Conservation (phyloP, 2,888 invertebrate genomes). For the Leptinotarsa rubiginosa region DNA sequence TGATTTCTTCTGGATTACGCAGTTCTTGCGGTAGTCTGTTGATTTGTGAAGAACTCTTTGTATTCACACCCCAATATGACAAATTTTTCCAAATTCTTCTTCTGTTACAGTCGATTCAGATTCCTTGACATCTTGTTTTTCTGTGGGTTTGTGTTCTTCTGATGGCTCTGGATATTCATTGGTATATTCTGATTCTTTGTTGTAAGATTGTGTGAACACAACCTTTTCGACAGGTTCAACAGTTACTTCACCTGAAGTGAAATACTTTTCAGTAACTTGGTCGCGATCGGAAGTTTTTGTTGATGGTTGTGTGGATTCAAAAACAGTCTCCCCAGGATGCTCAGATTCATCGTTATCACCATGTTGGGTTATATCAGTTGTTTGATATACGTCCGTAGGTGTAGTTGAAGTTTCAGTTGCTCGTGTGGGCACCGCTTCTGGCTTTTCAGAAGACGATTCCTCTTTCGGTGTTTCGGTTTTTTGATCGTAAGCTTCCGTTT, state of each 20-base stretch:
- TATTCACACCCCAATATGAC: no score
- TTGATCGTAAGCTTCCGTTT: constrained; percentile 27
- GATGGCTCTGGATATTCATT: not conserved
- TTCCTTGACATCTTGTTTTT: not conserved
- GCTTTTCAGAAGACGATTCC: not conserved
- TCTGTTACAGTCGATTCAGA: constrained; percentile 18
- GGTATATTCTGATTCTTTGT: not conserved
- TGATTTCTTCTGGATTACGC: no score
- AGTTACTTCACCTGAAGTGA: not conserved
- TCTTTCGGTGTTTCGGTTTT: constrained; percentile 12
- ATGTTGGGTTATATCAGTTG: not conserved
- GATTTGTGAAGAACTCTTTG: no score
- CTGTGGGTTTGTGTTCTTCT: constrained; percentile 21
- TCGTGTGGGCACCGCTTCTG: not conserved
- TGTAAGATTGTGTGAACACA: not conserved
- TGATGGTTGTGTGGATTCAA: no score
- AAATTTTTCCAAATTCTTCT: no score
- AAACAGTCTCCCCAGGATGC: no score
- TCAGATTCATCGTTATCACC: no score
- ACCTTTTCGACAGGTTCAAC: not conserved
- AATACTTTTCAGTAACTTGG: no score
- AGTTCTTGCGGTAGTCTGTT: no score
- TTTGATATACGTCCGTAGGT: not conserved
- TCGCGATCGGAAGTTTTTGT: no score
- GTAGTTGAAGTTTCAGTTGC: not conserved